Evolutionary conservation across 2,888 invertebrate species (phyloP).

Genomic region (Criorhina ranunculi): DNA sequence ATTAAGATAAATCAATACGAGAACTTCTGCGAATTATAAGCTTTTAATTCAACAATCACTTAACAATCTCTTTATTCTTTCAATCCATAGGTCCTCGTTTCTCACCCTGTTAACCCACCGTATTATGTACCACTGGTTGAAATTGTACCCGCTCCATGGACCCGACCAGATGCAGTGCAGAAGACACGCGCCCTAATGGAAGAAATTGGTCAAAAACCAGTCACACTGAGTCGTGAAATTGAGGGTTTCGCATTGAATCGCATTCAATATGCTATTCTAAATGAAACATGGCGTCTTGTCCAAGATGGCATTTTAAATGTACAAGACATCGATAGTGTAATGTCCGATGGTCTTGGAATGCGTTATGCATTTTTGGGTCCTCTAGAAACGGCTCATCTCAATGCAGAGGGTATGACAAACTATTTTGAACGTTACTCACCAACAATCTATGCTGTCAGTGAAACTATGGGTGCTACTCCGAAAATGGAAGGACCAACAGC

Average conservation of each 20-base stretch:
- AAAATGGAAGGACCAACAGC: constrained; percentile 90
- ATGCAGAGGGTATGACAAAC: constrained; percentile 92
- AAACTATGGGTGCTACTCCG: constrained; percentile 91
- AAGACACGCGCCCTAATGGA: constrained; percentile 91
- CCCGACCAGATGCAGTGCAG: constrained; percentile 90
- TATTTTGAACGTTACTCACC: constrained; percentile 88
- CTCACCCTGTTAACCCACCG: constrained; percentile 98
- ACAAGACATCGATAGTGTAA: constrained; percentile 95
- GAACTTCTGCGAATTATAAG: no score
- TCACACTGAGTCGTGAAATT: constrained; percentile 93
- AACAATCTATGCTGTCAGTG: constrained; percentile 87
- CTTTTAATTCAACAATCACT: no score
- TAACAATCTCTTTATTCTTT: no score
- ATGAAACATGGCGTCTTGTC: constrained; percentile 96
- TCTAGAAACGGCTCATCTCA: constrained; percentile 96
- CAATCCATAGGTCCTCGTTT: constrained; percentile 86
- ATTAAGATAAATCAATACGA: no score
- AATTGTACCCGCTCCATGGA: constrained; percentile 97
- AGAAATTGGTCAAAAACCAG: constrained; percentile 96
- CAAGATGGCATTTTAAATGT: constrained; percentile 93
- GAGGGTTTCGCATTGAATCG: constrained; percentile 97
- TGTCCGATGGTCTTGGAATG: constrained; percentile 97
- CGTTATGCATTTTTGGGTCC: constrained; percentile 98
- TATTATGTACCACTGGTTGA: constrained; percentile 98
- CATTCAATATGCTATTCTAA: constrained; percentile 96